A percentile compares a stretch with the other conserved stretches of the same genome.
Evolutionary conservation across 2,797 vertebrate species (phyloP).

Genomic region (Passerculus sandwichensis): DNA sequence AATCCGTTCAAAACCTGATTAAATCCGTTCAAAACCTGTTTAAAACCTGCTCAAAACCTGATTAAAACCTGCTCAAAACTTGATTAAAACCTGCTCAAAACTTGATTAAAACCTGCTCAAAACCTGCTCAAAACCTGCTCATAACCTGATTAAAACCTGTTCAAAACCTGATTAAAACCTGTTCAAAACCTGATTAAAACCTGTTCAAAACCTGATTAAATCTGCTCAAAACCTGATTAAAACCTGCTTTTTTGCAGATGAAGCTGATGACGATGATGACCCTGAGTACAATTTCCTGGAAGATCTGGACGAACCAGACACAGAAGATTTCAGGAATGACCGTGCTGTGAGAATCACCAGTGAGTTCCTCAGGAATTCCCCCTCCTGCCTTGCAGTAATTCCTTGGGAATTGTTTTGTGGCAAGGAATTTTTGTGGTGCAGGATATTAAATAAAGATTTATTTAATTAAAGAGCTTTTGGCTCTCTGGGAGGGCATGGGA

Average conservation of each 20-base stretch:
- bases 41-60: no score
- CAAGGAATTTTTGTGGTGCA: neutral
- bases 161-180: no score
- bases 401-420: neutral
- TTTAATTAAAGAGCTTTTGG: neutral
- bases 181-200: no score
- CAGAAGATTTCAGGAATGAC: constrained; percentile 94
- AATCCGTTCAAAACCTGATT: no score
- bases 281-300: constrained; percentile 95
- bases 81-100: no score
- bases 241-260: constrained; percentile 75
- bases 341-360: constrained; percentile 94
- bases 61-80: no score
- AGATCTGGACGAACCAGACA: constrained; percentile 90
- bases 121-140: no score
- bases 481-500: fast-evolving
- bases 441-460: neutral
- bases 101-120: no score
- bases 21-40: no score
- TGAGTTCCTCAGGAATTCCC: constrained; percentile 65
- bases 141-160: no score
- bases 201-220: no score
- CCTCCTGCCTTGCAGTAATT: neutral
- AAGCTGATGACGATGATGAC: constrained; percentile 93
- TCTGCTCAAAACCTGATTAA: neutral